A percentile compares a stretch with the other conserved stretches of the same genome.
These are phyloP conservation scores for Phragmatobia fuliginosa DNA, from an alignment of 2,888 invertebrate species.

Conservation along the genomic window DNA sequence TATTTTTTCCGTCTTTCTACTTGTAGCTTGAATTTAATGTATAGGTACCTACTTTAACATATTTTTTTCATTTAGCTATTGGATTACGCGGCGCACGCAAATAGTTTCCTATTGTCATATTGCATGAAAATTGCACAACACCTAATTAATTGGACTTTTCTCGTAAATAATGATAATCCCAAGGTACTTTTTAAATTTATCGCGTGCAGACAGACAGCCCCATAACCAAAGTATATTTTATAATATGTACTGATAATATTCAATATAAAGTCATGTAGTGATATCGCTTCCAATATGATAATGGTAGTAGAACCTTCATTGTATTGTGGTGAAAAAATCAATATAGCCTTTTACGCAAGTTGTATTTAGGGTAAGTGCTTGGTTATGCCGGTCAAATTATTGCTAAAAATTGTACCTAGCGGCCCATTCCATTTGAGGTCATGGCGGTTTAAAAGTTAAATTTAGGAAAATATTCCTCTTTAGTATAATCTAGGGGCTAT, in stretches of 20 bases:
- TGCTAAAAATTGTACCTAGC: no score
- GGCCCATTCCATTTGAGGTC: slow-evolving; percentile 7
- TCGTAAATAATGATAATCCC: neutral
- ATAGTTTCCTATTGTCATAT: neutral
- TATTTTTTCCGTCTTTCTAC: no score
- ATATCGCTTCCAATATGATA: neutral
- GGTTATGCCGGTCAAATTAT: neutral
- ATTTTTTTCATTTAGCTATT: neutral
- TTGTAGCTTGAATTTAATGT: no score
- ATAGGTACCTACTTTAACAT: no score
- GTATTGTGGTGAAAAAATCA: slow-evolving; percentile 14
- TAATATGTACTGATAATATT: neutral
- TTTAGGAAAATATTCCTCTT: slow-evolving; percentile 19
- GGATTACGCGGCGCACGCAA: neutral
- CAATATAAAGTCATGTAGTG: neutral
- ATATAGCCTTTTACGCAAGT: slow-evolving; percentile 14
- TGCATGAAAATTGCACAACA: neutral
- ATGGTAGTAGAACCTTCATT: neutral
- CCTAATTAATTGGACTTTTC: neutral
- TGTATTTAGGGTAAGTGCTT: slow-evolving; percentile 15
- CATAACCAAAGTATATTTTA: neutral
- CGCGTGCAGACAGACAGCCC: neutral
- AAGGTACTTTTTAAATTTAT: neutral
- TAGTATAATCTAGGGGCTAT: neutral
- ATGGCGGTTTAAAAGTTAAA: slow-evolving; percentile 19